phyloP scores from a whole-genome alignment of 2,113 vertebrate genomes.

The Macquaria australasica region DNA sequence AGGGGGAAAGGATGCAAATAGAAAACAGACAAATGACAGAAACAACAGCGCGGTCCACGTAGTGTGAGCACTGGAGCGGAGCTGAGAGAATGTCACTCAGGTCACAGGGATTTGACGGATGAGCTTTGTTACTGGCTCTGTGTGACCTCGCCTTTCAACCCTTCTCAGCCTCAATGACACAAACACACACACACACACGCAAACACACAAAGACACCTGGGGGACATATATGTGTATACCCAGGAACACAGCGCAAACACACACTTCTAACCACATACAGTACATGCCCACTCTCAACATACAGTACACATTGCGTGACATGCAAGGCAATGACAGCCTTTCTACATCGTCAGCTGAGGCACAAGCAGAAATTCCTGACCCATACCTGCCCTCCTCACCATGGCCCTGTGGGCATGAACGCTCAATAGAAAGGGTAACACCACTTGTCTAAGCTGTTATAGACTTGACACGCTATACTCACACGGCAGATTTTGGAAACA shows the following conservation, averaged over 20 bases:
- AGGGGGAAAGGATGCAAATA: slow-evolving; percentile 73
- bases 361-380: slow-evolving; percentile 33
- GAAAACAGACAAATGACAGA: slow-evolving; percentile 76
- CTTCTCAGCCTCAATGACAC: slow-evolving; percentile 69
- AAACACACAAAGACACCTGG: background rate
- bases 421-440: slow-evolving; percentile 29
- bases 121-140: slow-evolving; percentile 72
- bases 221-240: slow-evolving; percentile 25
- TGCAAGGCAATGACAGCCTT: slow-evolving; percentile 16
- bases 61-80: slow-evolving; percentile 64
- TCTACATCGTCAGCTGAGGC: slow-evolving; percentile 31
- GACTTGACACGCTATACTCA: slow-evolving; percentile 19
- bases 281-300: slow-evolving; percentile 10
- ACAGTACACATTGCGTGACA: slow-evolving; percentile 24
- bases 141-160: slow-evolving; percentile 78
- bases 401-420: slow-evolving; percentile 13
- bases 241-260: background rate
- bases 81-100: slow-evolving; percentile 76
- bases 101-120: slow-evolving; percentile 78
- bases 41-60: slow-evolving; percentile 65
- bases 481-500: slow-evolving; percentile 22
- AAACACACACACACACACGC: slow-evolving; percentile 30
- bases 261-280: slow-evolving; percentile 17
- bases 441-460: slow-evolving; percentile 26
- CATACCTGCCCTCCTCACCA: slow-evolving; percentile 12